Conservation (phyloP, 2,797 vertebrate genomes). For the Muraenolepis orangiensis region DNA sequence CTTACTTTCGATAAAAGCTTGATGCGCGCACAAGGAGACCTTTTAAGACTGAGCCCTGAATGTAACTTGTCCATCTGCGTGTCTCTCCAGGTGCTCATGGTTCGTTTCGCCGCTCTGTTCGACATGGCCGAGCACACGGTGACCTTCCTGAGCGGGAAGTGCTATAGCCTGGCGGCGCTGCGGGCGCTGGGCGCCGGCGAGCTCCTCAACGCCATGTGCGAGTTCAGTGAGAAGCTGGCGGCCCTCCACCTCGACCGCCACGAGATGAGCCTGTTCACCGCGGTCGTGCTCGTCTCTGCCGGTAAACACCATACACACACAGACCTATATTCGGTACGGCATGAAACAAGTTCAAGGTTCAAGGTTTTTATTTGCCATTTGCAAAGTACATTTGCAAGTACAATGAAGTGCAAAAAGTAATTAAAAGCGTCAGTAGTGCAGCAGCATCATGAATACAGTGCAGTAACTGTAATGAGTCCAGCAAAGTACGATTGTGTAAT, state of each 20-base stretch:
- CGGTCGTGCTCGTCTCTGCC: constrained; percentile 95
- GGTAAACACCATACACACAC: constrained; percentile 72
- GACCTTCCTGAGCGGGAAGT: constrained; percentile 92
- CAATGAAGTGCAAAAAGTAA: too few species aligned
- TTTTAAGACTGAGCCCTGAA: background rate
- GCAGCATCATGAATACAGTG: too few species aligned
- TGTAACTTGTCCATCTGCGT: too few species aligned
- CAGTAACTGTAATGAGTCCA: too few species aligned
- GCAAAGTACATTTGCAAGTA: too few species aligned
- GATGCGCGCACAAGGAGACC: too few species aligned
- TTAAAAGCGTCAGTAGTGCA: too few species aligned
- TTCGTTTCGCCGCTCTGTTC: constrained; percentile 92
- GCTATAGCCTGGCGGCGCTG: constrained; percentile 87
- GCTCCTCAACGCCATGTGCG: constrained; percentile 95
- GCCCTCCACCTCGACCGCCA: constrained; percentile 86
- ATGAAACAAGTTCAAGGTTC: too few species aligned
- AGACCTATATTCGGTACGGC: too few species aligned
- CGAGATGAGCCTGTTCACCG: constrained; percentile 96
- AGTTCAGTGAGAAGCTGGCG: constrained; percentile 95
- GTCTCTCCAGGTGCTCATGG: constrained; percentile 89
- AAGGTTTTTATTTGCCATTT: too few species aligned
- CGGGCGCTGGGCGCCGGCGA: constrained; percentile 90
- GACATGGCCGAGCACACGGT: constrained; percentile 89
- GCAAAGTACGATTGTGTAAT: too few species aligned
- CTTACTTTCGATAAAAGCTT: too few species aligned